phyloP scores from a whole-genome alignment of 1,140 invertebrate species.

The Periplaneta americana region DNA sequence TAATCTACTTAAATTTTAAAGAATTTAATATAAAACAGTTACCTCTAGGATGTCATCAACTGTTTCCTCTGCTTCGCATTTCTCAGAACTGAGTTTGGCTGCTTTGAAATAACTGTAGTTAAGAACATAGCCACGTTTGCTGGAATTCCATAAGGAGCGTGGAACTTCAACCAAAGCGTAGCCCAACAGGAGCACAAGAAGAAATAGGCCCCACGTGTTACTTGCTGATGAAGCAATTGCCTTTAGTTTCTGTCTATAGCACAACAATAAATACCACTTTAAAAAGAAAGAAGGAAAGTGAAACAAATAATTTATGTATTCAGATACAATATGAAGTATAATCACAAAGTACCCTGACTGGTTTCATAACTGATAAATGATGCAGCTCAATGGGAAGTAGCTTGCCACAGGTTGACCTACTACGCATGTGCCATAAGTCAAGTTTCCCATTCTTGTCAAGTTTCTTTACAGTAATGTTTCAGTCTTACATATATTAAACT shows the following conservation, averaged over 20 bases:
- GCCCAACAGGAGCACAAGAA: constrained; percentile 89
- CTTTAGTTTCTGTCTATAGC: constrained; percentile 78
- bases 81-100: constrained; percentile 95
- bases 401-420: too few relatives aligned
- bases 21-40: constrained; percentile 27
- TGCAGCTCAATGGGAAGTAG: too few relatives aligned
- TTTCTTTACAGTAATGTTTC: too few relatives aligned
- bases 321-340: too few relatives aligned
- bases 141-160: constrained; percentile 79
- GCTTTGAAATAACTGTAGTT: constrained; percentile 93
- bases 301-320: too few relatives aligned
- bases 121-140: constrained; percentile 72
- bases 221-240: constrained; percentile 97
- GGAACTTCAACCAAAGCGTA: constrained; percentile 97
- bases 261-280: constrained; percentile 1
- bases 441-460: too few relatives aligned
- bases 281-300: background rate
- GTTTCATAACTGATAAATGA: too few relatives aligned
- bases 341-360: too few relatives aligned
- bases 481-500: too few relatives aligned
- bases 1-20: too few relatives aligned
- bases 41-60: constrained; percentile 94
- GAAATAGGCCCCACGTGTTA: constrained; percentile 98
- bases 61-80: constrained; percentile 93
- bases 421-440: too few relatives aligned